Conservation (phyloP, 92 coral and sea anemone species). For the Montipora capitata region DNA sequence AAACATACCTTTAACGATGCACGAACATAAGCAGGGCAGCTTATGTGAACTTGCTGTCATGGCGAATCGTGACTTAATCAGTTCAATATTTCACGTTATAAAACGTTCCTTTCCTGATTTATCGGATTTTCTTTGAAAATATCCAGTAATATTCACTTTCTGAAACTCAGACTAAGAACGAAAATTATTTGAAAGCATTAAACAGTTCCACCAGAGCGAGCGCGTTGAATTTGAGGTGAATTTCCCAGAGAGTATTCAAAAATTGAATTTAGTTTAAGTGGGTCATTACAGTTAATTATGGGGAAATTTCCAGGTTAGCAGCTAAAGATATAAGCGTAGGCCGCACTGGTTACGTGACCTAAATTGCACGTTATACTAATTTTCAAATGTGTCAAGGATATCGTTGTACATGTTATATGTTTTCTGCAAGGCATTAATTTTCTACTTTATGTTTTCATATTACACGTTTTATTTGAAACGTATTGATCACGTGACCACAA, state of each 20-base stretch:
- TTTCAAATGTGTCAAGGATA: no score
- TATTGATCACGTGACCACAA: no score
- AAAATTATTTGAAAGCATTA: conserved; percentile 23
- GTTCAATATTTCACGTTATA: background rate
- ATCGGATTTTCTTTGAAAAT: conserved; percentile 11
- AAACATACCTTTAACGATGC: conserved; percentile 3
- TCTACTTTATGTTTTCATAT: no score
- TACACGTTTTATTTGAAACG: no score
- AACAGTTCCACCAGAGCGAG: conserved; percentile 24
- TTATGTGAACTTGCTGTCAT: background rate
- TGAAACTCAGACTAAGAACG: conserved; percentile 10
- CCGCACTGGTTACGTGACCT: background rate
- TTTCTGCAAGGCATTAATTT: no score
- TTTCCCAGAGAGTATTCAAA: conserved; percentile 1
- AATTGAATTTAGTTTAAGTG: no score
- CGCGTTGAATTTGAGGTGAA: conserved; percentile 30
- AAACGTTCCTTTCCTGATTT: background rate
- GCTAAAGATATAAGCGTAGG: no score
- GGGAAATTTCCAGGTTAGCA: conserved; percentile 39
- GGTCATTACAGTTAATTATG: no score
- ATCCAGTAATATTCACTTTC: conserved; percentile 6
- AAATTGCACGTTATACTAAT: no score
- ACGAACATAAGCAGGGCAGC: conserved; percentile 3
- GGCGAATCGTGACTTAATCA: conserved; percentile 1
- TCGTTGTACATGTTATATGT: no score